phyloP scores from a whole-genome alignment of 2,888 invertebrate genomes.

The Minunthozetes semirufus region DNA sequence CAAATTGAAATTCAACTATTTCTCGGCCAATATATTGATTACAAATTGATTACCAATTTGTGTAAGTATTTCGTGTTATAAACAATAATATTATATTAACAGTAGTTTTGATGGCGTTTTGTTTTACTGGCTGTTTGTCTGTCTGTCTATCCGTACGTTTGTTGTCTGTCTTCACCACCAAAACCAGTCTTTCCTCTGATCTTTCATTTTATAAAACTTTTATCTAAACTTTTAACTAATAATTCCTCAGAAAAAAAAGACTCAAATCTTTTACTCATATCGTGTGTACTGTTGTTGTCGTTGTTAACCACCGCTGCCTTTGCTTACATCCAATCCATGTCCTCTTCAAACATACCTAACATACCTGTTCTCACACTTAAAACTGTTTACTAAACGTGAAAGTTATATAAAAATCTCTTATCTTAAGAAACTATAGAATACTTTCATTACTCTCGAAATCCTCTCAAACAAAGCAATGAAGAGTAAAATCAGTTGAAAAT shows the following conservation, averaged over 20 bases:
- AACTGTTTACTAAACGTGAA: neutral
- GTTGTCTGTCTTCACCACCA: neutral
- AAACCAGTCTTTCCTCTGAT: no score
- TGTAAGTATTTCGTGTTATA: conserved; percentile 25
- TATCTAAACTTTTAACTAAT: no score
- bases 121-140: conserved; percentile 22
- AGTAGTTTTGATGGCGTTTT: conserved; percentile 15
- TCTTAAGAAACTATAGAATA: no score
- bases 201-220: no score
- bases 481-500: neutral
- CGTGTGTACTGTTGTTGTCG: no score
- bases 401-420: neutral
- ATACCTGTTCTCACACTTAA: neutral
- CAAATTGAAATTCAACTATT: neutral
- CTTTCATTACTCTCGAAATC: no score
- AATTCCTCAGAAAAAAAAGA: no score
- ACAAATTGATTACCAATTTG: conserved; percentile 2
- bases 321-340: no score
- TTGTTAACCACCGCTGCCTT: no score
- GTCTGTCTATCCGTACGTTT: neutral
- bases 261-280: no score
- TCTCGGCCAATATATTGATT: neutral
- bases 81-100: neutral
- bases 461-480: neutral
- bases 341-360: neutral